Conservation (phyloP, 2,888 invertebrate genomes). For the Xestobium rufovillosum region DNA sequence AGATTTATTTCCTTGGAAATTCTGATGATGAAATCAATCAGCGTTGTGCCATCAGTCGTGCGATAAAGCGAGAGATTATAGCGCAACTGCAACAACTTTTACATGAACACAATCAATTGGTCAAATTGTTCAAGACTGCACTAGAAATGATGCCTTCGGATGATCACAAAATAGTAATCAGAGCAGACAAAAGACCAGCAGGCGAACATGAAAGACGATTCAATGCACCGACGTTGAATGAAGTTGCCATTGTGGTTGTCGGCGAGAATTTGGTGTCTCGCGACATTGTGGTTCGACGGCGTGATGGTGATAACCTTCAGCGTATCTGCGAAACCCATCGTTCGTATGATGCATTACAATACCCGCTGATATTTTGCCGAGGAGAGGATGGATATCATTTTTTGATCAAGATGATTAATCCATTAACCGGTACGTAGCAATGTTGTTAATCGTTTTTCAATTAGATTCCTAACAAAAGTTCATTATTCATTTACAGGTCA, state of each 20-base stretch:
- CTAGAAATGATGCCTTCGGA: constrained; percentile 28
- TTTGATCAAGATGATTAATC: constrained; percentile 14
- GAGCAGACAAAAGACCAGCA: constrained; percentile 31
- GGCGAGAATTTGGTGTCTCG: constrained; percentile 28
- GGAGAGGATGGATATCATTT: constrained; percentile 20
- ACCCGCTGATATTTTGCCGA: too few species aligned
- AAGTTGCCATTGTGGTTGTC: constrained; percentile 33
- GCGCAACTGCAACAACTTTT: constrained; percentile 1
- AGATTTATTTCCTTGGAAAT: constrained; percentile 23
- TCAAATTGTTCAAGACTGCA: constrained; percentile 29
- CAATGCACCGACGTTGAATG: constrained; percentile 33
- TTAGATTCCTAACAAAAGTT: constrained; percentile 31
- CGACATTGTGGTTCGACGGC: constrained; percentile 29
- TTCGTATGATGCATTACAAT: too few species aligned
- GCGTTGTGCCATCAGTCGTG: neutral
- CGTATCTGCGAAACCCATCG: too few species aligned
- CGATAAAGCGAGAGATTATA: constrained; percentile 1
- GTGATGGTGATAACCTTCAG: constrained; percentile 21
- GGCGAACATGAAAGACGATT: too few species aligned
- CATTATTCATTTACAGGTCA: too few species aligned
- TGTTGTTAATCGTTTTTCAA: too few species aligned
- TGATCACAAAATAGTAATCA: constrained; percentile 30
- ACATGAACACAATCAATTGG: constrained; percentile 3
- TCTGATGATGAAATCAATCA: constrained; percentile 17
- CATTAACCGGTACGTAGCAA: constrained; percentile 17